These are phyloP conservation scores for Cyanistes caeruleus DNA, from an alignment of 2,113 vertebrate genomes.

Conservation along the genomic window DNA sequence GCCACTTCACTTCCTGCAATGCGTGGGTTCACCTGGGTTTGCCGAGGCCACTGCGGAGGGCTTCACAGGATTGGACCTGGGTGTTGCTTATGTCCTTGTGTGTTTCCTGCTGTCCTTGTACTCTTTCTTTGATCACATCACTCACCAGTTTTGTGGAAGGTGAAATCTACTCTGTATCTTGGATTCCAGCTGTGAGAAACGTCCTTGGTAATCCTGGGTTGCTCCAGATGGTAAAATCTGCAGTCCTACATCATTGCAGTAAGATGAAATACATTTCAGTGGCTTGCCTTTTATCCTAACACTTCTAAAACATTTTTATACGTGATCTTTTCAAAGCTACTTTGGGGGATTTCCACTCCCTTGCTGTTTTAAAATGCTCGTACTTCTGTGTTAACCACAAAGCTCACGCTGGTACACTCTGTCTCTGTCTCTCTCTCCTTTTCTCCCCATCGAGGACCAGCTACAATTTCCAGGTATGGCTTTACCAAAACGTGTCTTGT, in stretches of 20 bases:
- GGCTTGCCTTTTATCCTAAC: background rate
- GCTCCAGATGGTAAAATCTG: background rate
- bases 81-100: background rate
- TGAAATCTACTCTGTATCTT: background rate
- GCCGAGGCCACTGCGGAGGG: background rate
- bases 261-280: background rate
- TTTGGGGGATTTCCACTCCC: conserved; percentile 61
- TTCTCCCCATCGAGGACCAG: conserved; percentile 22
- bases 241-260: background rate
- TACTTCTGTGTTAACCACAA: conserved; percentile 54
- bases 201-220: background rate
- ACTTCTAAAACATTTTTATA: conserved; percentile 12
- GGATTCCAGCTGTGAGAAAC: background rate
- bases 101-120: background rate
- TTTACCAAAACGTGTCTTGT: background rate
- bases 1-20: background rate
- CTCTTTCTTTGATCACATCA: background rate
- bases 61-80: background rate
- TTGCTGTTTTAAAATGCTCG: conserved; percentile 9
- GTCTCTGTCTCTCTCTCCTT: background rate
- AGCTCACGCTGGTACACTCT: background rate
- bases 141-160: background rate
- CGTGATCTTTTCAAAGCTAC: conserved; percentile 34
- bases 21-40: rapidly evolving
- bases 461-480: background rate